Base-by-base conservation (phyloP, 1,140 invertebrate genomes). In the Halesus radiatus region DNA sequence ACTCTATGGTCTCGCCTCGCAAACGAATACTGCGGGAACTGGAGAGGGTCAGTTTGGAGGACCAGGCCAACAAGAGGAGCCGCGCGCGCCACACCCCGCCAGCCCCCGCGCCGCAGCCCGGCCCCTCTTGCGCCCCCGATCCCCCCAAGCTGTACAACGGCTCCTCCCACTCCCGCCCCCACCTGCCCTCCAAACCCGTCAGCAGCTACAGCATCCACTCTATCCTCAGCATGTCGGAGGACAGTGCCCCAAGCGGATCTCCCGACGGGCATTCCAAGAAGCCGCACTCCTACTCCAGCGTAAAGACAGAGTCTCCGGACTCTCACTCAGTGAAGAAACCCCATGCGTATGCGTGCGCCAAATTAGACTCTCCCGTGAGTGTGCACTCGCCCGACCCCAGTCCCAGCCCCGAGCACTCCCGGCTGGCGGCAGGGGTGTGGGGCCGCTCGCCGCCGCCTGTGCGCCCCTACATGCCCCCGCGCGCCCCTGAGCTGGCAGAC, bases 171-270 rank as follows among this genome's bases (percentile, higher is more conserved):
- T 60, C 84, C 84, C 80, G 80, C 1, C 78, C 80, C 22, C 60
- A 86, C 56, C 82, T 89, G 6, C 87, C 87, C 4, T 85, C 88
- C 45, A 92, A 92, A 84, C 90, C 92, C 82, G 86, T 92, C 56
- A 93, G 93, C 85, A 94, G 92, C 81, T 94, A 94, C 87, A 95
- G 94, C 88, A 95, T 95, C 87, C 94, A 94, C 81, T 95, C 94
- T 80, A 88, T 95, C 84, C 87, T 95, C 76, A 93, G 93, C 54
- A 88, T 88, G 85, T 85, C 87, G 1, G 88, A 89, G 81, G 88
- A 88, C 76, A 86, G 84, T 58, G 83, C 64, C 5, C 23, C 77
- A 7, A 16, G 76, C 15, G 50, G 68, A 18, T 86, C 85, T 79
- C 87, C 87, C 15, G 85, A 86, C 50, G 82, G 85, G 29, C 86